These are phyloP conservation scores for Gasteruption jaculator DNA, from an alignment of 2,888 invertebrate species.

Conservation along the genomic window DNA sequence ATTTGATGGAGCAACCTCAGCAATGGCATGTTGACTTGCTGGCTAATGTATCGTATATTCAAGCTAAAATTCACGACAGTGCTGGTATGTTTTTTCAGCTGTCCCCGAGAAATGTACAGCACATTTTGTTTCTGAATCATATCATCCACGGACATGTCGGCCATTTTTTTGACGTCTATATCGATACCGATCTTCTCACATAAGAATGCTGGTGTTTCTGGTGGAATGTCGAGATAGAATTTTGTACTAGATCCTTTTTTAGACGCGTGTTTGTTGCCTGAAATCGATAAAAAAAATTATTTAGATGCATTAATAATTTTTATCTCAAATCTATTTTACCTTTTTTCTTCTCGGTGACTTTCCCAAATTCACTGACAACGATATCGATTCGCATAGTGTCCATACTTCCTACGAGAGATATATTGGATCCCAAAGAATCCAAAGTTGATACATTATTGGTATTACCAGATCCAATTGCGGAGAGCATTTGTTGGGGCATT, in stretches of 20 bases:
- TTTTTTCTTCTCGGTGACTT: slow-evolving; percentile 60
- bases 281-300: slow-evolving; percentile 9
- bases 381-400: slow-evolving; percentile 90
- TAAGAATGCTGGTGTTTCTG: slow-evolving; percentile 83
- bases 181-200: slow-evolving; percentile 89
- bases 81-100: slow-evolving; percentile 86
- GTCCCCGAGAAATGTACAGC: slow-evolving; percentile 80
- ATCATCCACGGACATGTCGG: slow-evolving; percentile 84
- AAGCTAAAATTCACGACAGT: slow-evolving; percentile 87
- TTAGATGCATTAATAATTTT: slow-evolving; percentile 32
- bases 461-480: slow-evolving; percentile 52
- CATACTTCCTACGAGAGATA: slow-evolving; percentile 78
- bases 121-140: slow-evolving; percentile 79
- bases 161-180: slow-evolving; percentile 83
- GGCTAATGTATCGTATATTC: slow-evolving; percentile 85
- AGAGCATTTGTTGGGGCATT: slow-evolving; percentile 79
- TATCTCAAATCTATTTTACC: slow-evolving; percentile 29
- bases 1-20: slow-evolving; percentile 90
- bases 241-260: slow-evolving; percentile 41
- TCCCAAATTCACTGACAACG: slow-evolving; percentile 83
- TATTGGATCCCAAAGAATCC: slow-evolving; percentile 84
- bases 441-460: slow-evolving; percentile 64
- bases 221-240: slow-evolving; percentile 59
- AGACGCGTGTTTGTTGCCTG: slow-evolving; percentile 46
- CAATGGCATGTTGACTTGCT: slow-evolving; percentile 95